Evolutionary conservation across 2,113 vertebrate genomes (phyloP).

Genomic region (Petrocephalus zakoni): DNA sequence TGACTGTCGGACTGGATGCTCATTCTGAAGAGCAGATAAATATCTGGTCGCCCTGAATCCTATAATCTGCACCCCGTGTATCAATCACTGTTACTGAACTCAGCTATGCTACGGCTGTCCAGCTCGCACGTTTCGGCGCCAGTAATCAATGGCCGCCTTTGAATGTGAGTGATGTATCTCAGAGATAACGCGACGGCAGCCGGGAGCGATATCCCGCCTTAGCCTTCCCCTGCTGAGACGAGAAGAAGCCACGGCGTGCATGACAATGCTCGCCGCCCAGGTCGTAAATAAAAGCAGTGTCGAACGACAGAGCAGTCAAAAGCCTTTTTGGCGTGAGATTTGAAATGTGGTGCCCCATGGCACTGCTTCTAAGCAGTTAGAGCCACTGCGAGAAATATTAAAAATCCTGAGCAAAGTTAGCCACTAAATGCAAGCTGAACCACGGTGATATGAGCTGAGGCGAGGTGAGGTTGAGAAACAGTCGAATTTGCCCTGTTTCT

Average conservation of each 20-base stretch:
- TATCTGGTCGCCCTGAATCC: not conserved
- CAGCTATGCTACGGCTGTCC: not conserved
- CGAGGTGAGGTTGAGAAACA: not conserved
- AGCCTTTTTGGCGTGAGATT: not conserved
- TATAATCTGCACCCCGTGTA: constrained; percentile 1
- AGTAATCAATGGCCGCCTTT: constrained; percentile 17
- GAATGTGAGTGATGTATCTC: constrained; percentile 7
- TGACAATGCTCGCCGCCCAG: too few relatives aligned
- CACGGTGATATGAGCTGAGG: not conserved
- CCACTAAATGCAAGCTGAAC: not conserved
- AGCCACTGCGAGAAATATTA: not conserved
- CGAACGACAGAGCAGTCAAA: not conserved
- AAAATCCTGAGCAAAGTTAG: not conserved
- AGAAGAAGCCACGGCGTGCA: not conserved
- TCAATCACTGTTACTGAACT: not conserved
- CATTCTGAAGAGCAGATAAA: not conserved
- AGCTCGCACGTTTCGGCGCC: not conserved
- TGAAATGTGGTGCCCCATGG: not conserved
- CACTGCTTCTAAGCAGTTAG: not conserved
- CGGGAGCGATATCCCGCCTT: constrained; percentile 9
- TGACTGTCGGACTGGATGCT: not conserved
- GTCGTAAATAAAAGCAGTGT: too few relatives aligned
- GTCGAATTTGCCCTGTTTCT: not conserved
- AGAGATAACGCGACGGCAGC: constrained; percentile 8
- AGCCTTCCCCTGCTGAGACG: not conserved